These are phyloP conservation scores for Yponomeuta sedellus DNA, from an alignment of 2,888 invertebrate species.

Conservation along the genomic window DNA sequence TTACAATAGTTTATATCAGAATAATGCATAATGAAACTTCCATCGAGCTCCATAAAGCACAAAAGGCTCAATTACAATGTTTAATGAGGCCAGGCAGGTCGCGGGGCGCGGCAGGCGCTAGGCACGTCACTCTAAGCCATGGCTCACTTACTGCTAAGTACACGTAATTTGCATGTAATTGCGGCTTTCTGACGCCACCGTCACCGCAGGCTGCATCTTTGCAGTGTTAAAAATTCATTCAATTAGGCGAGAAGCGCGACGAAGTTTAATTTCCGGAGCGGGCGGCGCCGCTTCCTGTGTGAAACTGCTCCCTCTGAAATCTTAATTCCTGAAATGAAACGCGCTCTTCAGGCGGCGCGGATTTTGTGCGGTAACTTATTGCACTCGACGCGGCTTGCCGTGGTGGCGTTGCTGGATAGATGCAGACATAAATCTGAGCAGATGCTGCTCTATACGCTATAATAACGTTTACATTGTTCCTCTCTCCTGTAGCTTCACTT, in stretches of 20 bases:
- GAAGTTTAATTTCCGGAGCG: constrained; percentile 63
- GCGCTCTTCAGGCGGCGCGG: constrained; percentile 20
- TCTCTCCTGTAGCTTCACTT: no score
- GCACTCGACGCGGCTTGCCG: neutral
- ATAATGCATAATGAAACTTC: constrained; percentile 22
- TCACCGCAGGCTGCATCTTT: constrained; percentile 62
- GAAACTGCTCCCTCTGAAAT: constrained; percentile 54
- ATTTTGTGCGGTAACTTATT: constrained; percentile 9
- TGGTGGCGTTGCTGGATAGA: no score
- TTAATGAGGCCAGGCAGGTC: constrained; percentile 3
- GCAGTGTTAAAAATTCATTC: constrained; percentile 70
- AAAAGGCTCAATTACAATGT: constrained; percentile 21
- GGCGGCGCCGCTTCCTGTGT: constrained; percentile 44
- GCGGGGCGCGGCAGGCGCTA: neutral
- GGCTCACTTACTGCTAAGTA: constrained; percentile 52
- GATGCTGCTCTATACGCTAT: neutral
- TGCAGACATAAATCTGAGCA: neutral
- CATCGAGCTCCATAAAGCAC: constrained; percentile 19
- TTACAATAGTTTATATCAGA: neutral
- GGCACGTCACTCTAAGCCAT: constrained; percentile 17
- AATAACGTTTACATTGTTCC: neutral
- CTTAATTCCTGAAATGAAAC: constrained; percentile 41
- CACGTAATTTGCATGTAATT: constrained; percentile 73
- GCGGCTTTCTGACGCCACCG: constrained; percentile 56
- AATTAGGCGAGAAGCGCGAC: constrained; percentile 63